Evolutionary conservation across 2,797 vertebrate genomes (phyloP).

Genomic region (Bucorvus abyssinicus): DNA sequence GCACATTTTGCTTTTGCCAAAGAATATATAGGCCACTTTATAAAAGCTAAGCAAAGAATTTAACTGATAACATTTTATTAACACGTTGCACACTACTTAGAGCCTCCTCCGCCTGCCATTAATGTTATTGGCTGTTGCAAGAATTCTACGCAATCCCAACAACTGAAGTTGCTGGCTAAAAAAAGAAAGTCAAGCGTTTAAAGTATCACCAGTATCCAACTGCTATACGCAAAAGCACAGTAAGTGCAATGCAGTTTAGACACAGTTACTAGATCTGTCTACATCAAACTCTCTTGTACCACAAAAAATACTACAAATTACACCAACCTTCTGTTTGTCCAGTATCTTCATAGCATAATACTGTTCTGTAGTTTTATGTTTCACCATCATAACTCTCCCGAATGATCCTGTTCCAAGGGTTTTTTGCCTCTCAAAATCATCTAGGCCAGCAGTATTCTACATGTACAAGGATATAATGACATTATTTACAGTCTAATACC

Average conservation of each 20-base stretch:
- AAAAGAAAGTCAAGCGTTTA: not conserved
- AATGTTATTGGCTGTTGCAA: not conserved
- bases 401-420: slow-evolving; percentile 98
- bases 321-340: slow-evolving; percentile 97
- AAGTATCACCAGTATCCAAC: not conserved
- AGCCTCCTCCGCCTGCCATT: not conserved
- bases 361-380: slow-evolving; percentile 95
- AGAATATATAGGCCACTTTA: not conserved
- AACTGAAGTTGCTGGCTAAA: not conserved
- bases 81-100: not conserved
- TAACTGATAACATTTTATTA: not conserved
- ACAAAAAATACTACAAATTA: not conserved
- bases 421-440: slow-evolving; percentile 97
- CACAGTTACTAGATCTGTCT: not conserved
- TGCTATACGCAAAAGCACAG: not conserved
- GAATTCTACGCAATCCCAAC: not conserved
- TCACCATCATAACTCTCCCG: slow-evolving; percentile 97
- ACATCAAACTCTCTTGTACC: not conserved
- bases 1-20: not conserved
- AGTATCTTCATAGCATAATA: slow-evolving; percentile 99
- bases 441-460: slow-evolving; percentile 93
- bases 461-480: slow-evolving; percentile 12
- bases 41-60: not conserved
- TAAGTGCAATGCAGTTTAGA: not conserved
- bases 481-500: not conserved